These are phyloP conservation scores for Catostomus latipinnis DNA, from an alignment of 2,797 vertebrate species.

Conservation along the genomic window DNA sequence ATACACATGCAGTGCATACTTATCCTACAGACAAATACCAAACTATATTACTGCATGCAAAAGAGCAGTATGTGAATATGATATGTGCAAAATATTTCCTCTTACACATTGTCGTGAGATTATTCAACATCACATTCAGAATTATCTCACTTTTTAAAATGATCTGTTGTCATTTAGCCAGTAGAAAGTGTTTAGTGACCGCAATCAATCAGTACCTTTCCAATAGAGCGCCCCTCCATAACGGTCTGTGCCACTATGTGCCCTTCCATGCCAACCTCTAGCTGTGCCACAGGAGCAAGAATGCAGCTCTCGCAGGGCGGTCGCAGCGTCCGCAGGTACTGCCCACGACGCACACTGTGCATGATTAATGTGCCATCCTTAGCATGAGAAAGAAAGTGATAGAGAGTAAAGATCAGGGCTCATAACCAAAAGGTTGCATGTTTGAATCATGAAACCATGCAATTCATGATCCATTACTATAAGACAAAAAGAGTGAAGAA, in stretches of 20 bases:
- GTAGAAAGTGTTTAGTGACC: no score
- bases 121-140: no score
- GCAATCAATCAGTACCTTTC: slow-evolving; percentile 69
- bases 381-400: not conserved
- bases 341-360: slow-evolving; percentile 89
- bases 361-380: slow-evolving; percentile 93
- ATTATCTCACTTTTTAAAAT: no score
- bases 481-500: no score
- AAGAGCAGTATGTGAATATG: no score
- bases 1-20: slow-evolving; percentile 87
- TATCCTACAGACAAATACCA: slow-evolving; percentile 71
- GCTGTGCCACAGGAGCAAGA: slow-evolving; percentile 75
- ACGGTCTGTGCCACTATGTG: slow-evolving; percentile 89
- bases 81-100: no score
- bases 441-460: no score
- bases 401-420: not conserved
- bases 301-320: slow-evolving; percentile 78
- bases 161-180: no score
- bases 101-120: no score
- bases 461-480: no score
- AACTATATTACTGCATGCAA: no score
- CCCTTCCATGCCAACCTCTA: slow-evolving; percentile 90
- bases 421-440: not conserved
- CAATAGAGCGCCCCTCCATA: slow-evolving; percentile 67
- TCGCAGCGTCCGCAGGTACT: slow-evolving; percentile 85